Base-by-base conservation (phyloP, 23 tunicate genomes). In the Clavelina lepadiformis region DNA sequence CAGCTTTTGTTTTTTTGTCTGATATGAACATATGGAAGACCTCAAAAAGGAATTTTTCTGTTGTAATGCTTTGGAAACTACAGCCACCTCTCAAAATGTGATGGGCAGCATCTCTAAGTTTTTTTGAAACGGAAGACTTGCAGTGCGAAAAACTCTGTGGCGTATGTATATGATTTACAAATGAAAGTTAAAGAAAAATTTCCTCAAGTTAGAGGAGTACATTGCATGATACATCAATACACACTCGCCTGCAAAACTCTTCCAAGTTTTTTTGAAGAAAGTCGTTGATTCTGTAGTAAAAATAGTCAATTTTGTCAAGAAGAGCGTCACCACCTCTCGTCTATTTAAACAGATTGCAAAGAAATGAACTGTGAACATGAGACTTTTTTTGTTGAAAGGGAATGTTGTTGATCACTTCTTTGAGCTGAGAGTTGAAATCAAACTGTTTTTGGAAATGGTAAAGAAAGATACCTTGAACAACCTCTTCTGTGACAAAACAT, bases 1-100 rank as follows among this genome's bases (percentile, higher is more conserved):
- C 84, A 78, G 68, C 58, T 78, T 26, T 33, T 78, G 50, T 76
- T 78, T 56, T n/a, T 69, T 78, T 58, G 84, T 41, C 18, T 21
- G 82, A 66, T 76, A 76, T 49, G 29, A 52, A 21, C 35, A 67
- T 67, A 24, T 35, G 33, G 59, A 49, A 47, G 68, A 69, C 68
- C 13, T 68, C 61, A 78, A 68, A 78, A 73, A 76, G 34, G 76
- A 66, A 3, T 78, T 78, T 68, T 4, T 68, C 46, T 57, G 32
- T 57, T 76, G 79, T 38, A 37, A 38, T 57, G 62, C 46, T 37
- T 60, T 69, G 58, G 61, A 38, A 56, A 68, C 74, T 44, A 38
- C 76, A 30, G 32, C 84, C 55, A 72, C 37, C 18, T 45, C 62
- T 34, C 63, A 69, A 72, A 55, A 58, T 38, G 54, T 72, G 37